These are phyloP conservation scores for Nemurella pictetii DNA, from an alignment of 2,888 invertebrate species.

Conservation along the genomic window DNA sequence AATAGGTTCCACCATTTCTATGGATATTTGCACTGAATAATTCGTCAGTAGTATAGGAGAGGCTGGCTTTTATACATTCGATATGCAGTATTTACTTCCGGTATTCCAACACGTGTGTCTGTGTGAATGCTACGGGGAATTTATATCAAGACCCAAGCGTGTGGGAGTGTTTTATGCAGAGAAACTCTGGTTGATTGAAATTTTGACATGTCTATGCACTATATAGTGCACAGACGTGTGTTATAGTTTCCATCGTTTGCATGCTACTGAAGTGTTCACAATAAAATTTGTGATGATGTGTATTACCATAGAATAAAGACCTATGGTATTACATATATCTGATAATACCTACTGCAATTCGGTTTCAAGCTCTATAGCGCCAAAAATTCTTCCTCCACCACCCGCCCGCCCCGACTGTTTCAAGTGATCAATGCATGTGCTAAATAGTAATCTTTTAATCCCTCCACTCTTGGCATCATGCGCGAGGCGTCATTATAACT, in stretches of 20 bases:
- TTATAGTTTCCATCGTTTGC: neutral
- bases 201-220: neutral
- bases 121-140: neutral
- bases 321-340: no score
- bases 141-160: neutral
- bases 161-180: neutral
- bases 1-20: constrained; percentile 7
- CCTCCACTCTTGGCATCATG: neutral
- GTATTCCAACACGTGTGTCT: neutral
- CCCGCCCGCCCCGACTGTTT: neutral
- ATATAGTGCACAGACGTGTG: neutral
- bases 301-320: no score
- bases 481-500: neutral
- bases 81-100: constrained; percentile 1
- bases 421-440: neutral
- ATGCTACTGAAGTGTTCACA: neutral
- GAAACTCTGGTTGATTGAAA: neutral
- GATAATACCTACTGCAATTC: no score
- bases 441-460: neutral
- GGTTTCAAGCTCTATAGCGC: neutral
- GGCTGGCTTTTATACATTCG: neutral
- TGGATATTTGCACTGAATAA: constrained; percentile 10
- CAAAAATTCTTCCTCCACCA: no score
- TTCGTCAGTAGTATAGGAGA: neutral
- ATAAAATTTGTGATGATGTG: neutral